Base-by-base conservation (phyloP, 2,113 vertebrate genomes). In the Tiliqua scincoides region DNA sequence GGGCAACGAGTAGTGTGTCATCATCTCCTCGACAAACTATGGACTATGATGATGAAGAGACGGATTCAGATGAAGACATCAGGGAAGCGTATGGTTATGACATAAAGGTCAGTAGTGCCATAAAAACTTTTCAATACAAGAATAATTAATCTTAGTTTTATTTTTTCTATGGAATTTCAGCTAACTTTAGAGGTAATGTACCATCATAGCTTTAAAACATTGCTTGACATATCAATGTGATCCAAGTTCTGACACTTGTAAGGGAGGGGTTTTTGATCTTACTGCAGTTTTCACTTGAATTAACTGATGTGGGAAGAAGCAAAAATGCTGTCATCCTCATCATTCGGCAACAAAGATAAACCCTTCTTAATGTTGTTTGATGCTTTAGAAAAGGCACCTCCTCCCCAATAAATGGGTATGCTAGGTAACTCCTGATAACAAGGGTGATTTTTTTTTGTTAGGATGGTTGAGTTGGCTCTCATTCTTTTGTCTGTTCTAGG, bases 41-140 rank as follows among this genome's bases (percentile, higher is more conserved):
- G 84, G 99, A 99, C 94, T 99, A 99, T 2, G 98, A 99, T 1
- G 99, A 99, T 30, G 99, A 99, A 88, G 99, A 99, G 94, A 99
- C 99, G 0, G 99, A 99, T 94, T 99, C 99, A 0, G 99, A 99
- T 85, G 99, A 99, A 94, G 99, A 99, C 90, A 98, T 99, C 91
- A 95, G 99, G 84, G 99, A 99, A 91, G 98, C 98, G 0, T 99
- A 99, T 1, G 98, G 98, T 79, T 99, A 99, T 27, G 98, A 99
- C 87, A 95, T 97, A 90, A 99, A 99, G 97, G 99, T 98, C 32
- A 73, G 77, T 82, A 71, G 35, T 72, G 4, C 40, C 20, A 72
- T 81, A 21, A 40, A 61, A 32, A 30, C 48, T 25, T 86, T 23
- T 37, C 78, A 81, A 63, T 35, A 8, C 70, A 8, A 17, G 32